Conservation (phyloP, 2,113 vertebrate genomes). For the Riparia riparia region DNA sequence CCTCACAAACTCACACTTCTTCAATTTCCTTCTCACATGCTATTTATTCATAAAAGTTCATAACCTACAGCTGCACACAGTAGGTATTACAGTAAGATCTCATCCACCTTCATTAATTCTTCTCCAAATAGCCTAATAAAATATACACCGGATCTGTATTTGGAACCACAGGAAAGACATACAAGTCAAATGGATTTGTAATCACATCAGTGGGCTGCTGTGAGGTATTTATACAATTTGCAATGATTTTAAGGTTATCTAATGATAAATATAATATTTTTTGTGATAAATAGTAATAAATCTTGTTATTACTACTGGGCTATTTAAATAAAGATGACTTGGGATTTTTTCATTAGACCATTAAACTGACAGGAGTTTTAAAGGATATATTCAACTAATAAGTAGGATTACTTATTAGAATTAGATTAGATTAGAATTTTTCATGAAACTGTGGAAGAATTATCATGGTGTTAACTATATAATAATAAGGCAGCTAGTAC, state of each 20-base stretch:
- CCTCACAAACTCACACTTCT: not conserved
- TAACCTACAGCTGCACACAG: not conserved
- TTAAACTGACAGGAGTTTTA: not conserved
- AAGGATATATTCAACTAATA: not conserved
- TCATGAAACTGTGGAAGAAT: not conserved
- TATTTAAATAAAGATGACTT: not conserved
- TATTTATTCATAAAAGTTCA: not conserved
- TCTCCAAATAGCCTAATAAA: constrained; percentile 2
- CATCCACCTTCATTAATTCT: not conserved
- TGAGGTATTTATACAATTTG: not conserved
- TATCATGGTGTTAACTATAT: not conserved
- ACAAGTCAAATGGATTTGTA: constrained; percentile 13
- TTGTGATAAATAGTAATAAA: not conserved
- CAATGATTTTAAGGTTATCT: constrained; percentile 7
- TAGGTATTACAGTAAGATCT: not conserved
- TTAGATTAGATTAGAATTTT: not conserved
- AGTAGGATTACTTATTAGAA: not conserved
- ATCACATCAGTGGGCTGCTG: not conserved
- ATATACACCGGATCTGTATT: not conserved
- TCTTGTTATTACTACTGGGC: not conserved
- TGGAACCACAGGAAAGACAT: constrained; percentile 13
- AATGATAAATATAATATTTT: not conserved
- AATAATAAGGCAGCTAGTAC: not conserved
- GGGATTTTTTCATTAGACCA: not conserved
- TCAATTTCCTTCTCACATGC: not conserved